Percentiles rank a stretch among this genome's conserved stretches.
Evolutionary conservation across 2,888 invertebrate genomes (phyloP).

Genomic region (Chorisops tibialis): DNA sequence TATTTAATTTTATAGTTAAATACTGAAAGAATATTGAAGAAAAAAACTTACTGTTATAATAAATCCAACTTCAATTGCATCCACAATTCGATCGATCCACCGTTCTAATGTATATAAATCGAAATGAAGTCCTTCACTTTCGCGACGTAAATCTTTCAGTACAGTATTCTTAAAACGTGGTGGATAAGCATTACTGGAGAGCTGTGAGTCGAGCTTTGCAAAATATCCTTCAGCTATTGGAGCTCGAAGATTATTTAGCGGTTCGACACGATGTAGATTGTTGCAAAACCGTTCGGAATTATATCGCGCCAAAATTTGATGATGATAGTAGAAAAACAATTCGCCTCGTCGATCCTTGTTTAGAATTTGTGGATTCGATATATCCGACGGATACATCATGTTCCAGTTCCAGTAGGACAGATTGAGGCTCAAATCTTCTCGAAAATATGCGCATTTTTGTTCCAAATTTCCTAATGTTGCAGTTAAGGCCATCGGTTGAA

Average conservation of each 20-base stretch:
- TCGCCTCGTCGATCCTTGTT: slow-evolving; percentile 62
- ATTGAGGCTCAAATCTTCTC: slow-evolving; percentile 75
- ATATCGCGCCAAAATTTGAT: slow-evolving; percentile 57
- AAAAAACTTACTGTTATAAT: slow-evolving; percentile 52
- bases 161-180: slow-evolving; percentile 57
- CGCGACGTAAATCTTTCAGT: slow-evolving; percentile 59
- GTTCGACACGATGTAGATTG: slow-evolving; percentile 58
- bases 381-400: slow-evolving; percentile 70
- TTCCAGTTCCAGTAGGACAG: slow-evolving; percentile 86
- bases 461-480: slow-evolving; percentile 66
- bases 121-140: slow-evolving; percentile 59
- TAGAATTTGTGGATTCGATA: slow-evolving; percentile 58
- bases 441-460: slow-evolving; percentile 72
- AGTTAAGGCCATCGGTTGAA: slow-evolving; percentile 65
- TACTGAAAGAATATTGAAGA: background rate
- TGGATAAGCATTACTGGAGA: slow-evolving; percentile 66
- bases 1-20: too few relatives aligned
- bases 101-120: slow-evolving; percentile 63
- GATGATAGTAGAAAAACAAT: slow-evolving; percentile 65
- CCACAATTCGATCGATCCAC: slow-evolving; percentile 66
- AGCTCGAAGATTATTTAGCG: slow-evolving; percentile 51
- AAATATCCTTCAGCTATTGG: slow-evolving; percentile 55
- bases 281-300: slow-evolving; percentile 70
- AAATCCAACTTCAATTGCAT: slow-evolving; percentile 60
- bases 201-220: slow-evolving; percentile 69